Percentiles rank a stretch among this genome's conserved stretches.
phyloP scores from a whole-genome alignment of 2,797 vertebrate genomes.

The Cirrhinus molitorella region DNA sequence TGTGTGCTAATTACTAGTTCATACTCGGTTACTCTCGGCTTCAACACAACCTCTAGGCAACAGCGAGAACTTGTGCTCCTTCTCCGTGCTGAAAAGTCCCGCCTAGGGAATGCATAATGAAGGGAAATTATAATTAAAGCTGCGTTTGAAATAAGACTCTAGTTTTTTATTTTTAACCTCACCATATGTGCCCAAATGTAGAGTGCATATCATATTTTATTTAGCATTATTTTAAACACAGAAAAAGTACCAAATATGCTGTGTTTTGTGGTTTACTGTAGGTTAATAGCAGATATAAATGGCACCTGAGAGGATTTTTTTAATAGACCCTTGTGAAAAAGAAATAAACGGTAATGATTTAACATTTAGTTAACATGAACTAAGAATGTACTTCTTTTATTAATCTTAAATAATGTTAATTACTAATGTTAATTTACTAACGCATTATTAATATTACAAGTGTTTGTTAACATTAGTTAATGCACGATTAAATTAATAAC shows the following conservation, averaged over 20 bases:
- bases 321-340: background rate
- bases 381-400: no score
- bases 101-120: constrained; percentile 28
- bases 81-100: constrained; percentile 32
- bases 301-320: background rate
- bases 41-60: constrained; percentile 61
- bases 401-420: no score
- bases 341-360: background rate
- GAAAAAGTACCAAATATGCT: background rate
- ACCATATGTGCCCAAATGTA: background rate
- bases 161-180: background rate
- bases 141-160: constrained; percentile 4
- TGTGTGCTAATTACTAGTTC: constrained; percentile 47
- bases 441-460: no score
- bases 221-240: background rate
- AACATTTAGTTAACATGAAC: no score
- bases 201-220: background rate
- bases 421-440: no score
- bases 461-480: no score
- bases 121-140: constrained; percentile 20
- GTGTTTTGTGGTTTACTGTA: background rate
- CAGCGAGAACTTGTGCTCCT: constrained; percentile 47
- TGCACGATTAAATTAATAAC: no score
- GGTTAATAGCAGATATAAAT: background rate
- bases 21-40: constrained; percentile 41